phyloP scores from a whole-genome alignment of 2,113 vertebrate genomes.

The Marcusenius ussheri region DNA sequence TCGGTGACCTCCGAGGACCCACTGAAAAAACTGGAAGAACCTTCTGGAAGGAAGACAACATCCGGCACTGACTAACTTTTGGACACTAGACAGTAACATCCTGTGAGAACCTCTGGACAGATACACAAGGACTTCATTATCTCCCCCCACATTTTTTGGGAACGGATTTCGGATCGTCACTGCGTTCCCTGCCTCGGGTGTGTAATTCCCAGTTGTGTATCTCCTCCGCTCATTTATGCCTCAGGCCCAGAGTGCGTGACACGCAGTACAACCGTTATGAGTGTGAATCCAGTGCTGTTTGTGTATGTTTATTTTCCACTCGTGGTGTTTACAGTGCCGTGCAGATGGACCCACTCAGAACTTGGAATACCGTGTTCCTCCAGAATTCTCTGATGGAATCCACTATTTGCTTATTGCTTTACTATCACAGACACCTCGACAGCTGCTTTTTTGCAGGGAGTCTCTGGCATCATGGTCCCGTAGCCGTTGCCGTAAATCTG shows the following conservation, averaged over 20 bases:
- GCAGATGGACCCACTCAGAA: neutral
- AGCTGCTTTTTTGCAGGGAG: neutral
- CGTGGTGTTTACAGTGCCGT: neutral
- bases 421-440: neutral
- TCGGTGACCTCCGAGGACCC: neutral
- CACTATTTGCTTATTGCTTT: neutral
- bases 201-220: neutral
- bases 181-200: neutral
- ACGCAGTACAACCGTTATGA: neutral
- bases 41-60: neutral
- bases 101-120: neutral
- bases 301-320: neutral
- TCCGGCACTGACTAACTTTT: neutral
- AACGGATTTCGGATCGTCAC: neutral
- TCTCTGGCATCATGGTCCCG: neutral
- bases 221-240: neutral
- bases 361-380: neutral
- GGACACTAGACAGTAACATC: neutral
- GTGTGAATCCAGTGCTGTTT: neutral
- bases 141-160: neutral
- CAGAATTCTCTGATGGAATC: neutral
- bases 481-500: neutral
- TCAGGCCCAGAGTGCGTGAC: neutral
- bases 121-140: neutral
- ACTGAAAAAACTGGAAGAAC: neutral